Percentiles rank a stretch among this genome's conserved stretches.
Evolutionary conservation across 37 sponge, comb jelly and placozoan genomes (phyloP).

Genomic region (Mnemiopsis leidyi): DNA sequence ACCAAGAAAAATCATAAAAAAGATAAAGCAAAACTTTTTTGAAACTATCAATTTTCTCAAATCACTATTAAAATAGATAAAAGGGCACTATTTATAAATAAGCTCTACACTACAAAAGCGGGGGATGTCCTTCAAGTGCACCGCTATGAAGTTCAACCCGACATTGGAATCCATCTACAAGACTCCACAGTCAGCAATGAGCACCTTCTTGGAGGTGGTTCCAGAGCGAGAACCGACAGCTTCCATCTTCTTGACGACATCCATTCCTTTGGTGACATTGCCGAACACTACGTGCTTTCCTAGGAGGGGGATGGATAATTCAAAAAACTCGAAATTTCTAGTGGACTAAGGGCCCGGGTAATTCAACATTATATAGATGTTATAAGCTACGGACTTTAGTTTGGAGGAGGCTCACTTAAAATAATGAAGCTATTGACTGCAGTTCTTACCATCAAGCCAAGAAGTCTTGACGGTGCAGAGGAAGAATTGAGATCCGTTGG

Average conservation of each 20-base stretch:
- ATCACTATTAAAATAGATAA: background rate
- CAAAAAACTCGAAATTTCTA: no score
- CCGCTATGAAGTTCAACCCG: no score
- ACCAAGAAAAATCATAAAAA: background rate
- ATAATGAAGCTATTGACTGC: no score
- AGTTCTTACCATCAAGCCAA: conserved; percentile 91
- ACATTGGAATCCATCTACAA: background rate
- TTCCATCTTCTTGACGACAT: conserved; percentile 76
- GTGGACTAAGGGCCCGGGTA: no score
- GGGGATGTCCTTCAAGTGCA: background rate
- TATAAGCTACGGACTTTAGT: background rate
- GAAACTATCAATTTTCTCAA: no score
- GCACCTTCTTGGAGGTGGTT: conserved; percentile 78
- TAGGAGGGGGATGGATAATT: no score
- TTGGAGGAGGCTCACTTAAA: no score
- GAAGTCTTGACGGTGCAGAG: conserved; percentile 88
- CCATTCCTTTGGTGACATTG: conserved; percentile 80
- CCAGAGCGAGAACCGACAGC: conserved; percentile 75
- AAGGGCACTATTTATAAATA: background rate
- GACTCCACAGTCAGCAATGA: conserved; percentile 79
- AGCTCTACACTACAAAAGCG: background rate
- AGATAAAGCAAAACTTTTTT: no score
- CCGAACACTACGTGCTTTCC: conserved; percentile 99
- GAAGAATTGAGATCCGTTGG: conserved; percentile 99
- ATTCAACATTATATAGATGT: no score